Percentiles rank a stretch among this genome's conserved stretches.
phyloP scores from a whole-genome alignment of 2,888 invertebrate genomes.

The Trichopoda pennipes region DNA sequence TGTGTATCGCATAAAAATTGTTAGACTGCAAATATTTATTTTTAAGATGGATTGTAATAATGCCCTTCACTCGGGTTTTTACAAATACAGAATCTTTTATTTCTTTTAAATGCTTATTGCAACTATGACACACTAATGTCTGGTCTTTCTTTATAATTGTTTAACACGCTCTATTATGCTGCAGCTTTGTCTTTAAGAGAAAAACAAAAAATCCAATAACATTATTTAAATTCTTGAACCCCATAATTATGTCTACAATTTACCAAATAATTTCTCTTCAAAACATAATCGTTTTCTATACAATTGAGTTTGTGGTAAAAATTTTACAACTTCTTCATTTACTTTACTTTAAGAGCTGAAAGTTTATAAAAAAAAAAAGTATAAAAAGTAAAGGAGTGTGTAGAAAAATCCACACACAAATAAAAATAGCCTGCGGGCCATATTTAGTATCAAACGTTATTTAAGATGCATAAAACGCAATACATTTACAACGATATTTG shows the following conservation, averaged over 20 bases:
- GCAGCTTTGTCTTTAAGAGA: too few species aligned
- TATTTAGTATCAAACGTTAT: conserved; percentile 60
- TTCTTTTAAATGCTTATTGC: too few species aligned
- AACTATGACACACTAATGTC: too few species aligned
- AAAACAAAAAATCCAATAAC: too few species aligned
- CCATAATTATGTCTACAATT: conserved; percentile 56
- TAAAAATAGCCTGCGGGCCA: conserved; percentile 10
- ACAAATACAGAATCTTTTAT: too few species aligned
- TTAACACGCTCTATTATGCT: too few species aligned
- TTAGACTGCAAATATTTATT: too few species aligned
- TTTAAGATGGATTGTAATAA: too few species aligned
- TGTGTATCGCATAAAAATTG: too few species aligned
- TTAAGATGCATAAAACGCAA: conserved; percentile 59
- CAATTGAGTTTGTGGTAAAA: conserved; percentile 37
- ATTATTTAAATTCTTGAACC: conserved; percentile 15
- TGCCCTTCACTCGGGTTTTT: too few species aligned
- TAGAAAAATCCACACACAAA: conserved; percentile 4
- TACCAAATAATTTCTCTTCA: conserved; percentile 34
- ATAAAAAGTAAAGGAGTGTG: conserved; percentile 24
- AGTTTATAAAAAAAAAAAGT: too few species aligned
- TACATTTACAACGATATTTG: conserved; percentile 20
- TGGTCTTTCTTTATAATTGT: too few species aligned
- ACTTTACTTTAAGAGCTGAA: conserved; percentile 4
- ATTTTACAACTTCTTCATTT: neutral
- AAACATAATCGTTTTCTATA: conserved; percentile 18